Base-by-base conservation (phyloP, 2,888 invertebrate species). In the Dilophus febrilis region DNA sequence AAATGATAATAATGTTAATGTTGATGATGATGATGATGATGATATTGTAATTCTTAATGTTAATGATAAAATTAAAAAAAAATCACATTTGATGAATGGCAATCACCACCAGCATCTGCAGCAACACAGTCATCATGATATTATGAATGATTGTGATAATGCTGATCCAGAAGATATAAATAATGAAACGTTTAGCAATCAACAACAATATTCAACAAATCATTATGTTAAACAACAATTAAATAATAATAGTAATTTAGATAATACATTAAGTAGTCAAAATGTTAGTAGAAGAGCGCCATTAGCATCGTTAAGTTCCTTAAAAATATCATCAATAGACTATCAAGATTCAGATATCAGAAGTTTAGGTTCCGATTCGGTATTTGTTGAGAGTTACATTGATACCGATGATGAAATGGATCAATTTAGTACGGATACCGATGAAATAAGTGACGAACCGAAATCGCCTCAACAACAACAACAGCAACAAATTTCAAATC, bases 401-500 rank as follows among this genome's bases (percentile, higher is more conserved):
- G 83, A 84, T 50, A 86, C 86, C 13, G 85, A 86, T 55, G 83
- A 84, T 53, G 85, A 85, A 53, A 77, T 84, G 50, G 83, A 82
- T 52, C 81, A 81, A 51, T 78, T 85, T 55, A 83, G 83, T 43
- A 84, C 84, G 30, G 85, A 85, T 54, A 85, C 82, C 52, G 83
- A 82, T 48, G 74, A 74, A 42, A 66, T 51, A 16, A 56, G 54
- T 44, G 44, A 32, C 18, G 12, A 16, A 6, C 35, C n/a, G n/a
- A n/a, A n/a, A n/a, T n/a, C n/a, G n/a, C n/a, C n/a, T n/a, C n/a
- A 2, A 29, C 17, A 22, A 19, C 2, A 5, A n/a, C 12, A 12
- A 10, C 30, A 26, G n/a, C 29, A 19, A 22, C 2, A n/a, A 36
- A 3, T 13, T 3, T 36, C 18, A 27, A 33, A 34, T 19, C 26